Evolutionary conservation across 2,113 vertebrate species (phyloP).

Genomic region (Gnathonemus longibarbis): DNA sequence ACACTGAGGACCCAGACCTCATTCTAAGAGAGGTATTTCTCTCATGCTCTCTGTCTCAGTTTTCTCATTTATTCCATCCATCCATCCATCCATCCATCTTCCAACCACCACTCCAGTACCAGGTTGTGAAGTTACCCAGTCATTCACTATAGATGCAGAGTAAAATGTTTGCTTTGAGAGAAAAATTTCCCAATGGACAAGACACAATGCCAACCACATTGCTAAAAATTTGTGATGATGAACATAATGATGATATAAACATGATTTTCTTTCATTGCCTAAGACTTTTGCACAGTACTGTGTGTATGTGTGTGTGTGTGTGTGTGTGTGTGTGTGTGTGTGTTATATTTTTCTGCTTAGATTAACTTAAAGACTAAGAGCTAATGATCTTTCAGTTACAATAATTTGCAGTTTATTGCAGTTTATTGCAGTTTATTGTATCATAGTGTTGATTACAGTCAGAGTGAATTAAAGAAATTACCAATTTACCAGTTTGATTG

Average conservation of each 20-base stretch:
- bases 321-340: too few relatives aligned
- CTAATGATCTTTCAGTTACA: not conserved
- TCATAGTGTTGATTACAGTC: not conserved
- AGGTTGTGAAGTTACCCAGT: not conserved
- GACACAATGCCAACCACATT: not conserved
- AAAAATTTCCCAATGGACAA: not conserved
- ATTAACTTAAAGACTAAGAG: not conserved
- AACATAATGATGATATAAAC: not conserved
- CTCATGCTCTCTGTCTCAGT: not conserved
- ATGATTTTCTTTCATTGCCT: not conserved
- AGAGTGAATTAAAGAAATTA: not conserved
- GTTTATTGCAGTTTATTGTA: not conserved
- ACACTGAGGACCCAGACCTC: slow-evolving; percentile 45
- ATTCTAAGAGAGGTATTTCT: slow-evolving; percentile 54
- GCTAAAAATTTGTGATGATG: not conserved
- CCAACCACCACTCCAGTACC: not conserved
- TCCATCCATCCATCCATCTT: not conserved
- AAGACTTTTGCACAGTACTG: not conserved
- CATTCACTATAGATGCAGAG: not conserved
- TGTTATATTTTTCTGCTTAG: not conserved
- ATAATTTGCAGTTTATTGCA: not conserved
- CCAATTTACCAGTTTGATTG: not conserved
- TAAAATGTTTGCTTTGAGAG: not conserved
- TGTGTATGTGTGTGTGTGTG: not conserved
- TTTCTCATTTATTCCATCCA: not conserved